Evolutionary conservation across 2,113 vertebrate species (phyloP), one percentile per base, ranked within the genome.

Genomic region (Bufo gargarizans): DNA sequence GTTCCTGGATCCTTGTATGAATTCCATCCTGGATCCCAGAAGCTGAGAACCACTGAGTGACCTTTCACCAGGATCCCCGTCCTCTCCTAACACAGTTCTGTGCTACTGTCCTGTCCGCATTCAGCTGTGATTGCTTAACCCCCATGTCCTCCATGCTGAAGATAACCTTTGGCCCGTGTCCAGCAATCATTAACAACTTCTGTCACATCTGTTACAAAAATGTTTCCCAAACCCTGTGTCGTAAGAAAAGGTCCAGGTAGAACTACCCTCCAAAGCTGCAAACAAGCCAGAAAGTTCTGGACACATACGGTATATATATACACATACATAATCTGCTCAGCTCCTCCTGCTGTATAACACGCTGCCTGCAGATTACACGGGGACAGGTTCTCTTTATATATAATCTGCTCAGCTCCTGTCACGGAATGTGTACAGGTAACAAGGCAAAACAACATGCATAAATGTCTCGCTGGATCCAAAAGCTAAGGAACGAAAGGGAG

Each of bases 121-220:
- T 45, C 6, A 19, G 5, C 81, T 50, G 61, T 83, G 8, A 83
- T 69, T 83, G 47, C 61, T 53, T 6, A 83, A 85, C 11, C 67
- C 11, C 6, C 6, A 10, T 55, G 58, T 63, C 59, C 76, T 86
- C 17, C 59, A 86, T 55, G 20, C n/a, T 33, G 50, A 6, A 45
- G 85, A 86, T 86, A 79, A 86, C 85, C 85, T 86, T 5, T 63
- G 45, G 8, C 13, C 47, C 3, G 22, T 33, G 58, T 14, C 79
- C 16, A 10, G 33, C 33, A 83, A 83, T 83, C 61, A 83, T 83
- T 83, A 83, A 83, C 81, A 50, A 20, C 17, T 10, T 76, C 8
- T 20, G 47, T 20, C 12, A 50, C 50, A 74, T 72, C 33, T 72
- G 13, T 16, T 5, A 11, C 69, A 71, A 13, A 71, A 12, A 14